Base-by-base conservation (phyloP, 2,797 vertebrate genomes). In the Petrocephalus schoutedeni region DNA sequence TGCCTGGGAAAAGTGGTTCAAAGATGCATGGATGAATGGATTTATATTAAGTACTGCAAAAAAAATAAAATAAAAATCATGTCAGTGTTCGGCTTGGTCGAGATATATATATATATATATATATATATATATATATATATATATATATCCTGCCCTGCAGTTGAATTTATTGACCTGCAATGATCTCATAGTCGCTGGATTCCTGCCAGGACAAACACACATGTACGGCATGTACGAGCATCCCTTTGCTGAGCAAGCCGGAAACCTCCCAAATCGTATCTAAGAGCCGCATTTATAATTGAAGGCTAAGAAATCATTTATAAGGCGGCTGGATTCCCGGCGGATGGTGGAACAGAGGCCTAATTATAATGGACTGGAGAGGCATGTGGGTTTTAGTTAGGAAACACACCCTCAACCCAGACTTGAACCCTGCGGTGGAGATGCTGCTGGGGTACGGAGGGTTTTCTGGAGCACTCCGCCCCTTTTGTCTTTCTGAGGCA, bases 301-400 rank as follows among this genome's bases (percentile, higher is more conserved):
- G 86, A 94, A 86, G 0, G 4, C 90, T 91, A 89, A 91, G 91
- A 92, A 95, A 95, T 95, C 92, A 93, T 95, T 94, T 90, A 94
- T 94, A 88, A 94, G 91, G 89, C 90, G 67, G 36, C 32, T 16
- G 54, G 45, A 84, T 87, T 90, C 64, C 87, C 89, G 23, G 88
- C 85, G 87, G 90, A 87, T 91, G 64, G 10, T 1, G n/a, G 85
- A 90, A 85, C 86, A 71, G 88, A 54, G 49, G 64, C 49, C 88
- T 61, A 82, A 2, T 71, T 83, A 87, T 32, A 57, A 49, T 16
- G 64, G 61, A 9, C 87, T 58, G 51, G 28, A 88, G 74, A 84
- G 67, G 56, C 41, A 3, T 36, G n/a, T 23, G 54, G 21, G 84
- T 36, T 36, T 9, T 87, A 41, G 86, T 67, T 84, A 41, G 64